Conservation (phyloP, 2,797 vertebrate species). For the Myotis vivesi region DNA sequence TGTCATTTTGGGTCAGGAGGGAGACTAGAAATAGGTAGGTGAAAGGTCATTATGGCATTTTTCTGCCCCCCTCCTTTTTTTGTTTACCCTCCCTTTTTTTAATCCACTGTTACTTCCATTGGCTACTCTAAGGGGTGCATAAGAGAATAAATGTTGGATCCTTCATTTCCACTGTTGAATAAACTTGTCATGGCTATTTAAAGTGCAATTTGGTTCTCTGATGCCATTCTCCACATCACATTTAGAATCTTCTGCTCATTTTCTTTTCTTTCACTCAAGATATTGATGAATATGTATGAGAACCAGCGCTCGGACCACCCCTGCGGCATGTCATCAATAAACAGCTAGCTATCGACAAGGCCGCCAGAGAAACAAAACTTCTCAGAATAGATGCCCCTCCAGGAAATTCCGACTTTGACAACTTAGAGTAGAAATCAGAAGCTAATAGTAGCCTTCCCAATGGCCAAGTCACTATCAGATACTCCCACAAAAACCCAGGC, state of each 20-base stretch:
- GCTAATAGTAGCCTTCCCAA: background rate
- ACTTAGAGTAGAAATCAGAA: conserved; percentile 4
- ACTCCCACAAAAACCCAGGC: background rate
- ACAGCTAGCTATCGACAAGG: background rate
- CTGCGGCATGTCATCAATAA: conserved; percentile 42
- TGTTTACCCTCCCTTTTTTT: background rate
- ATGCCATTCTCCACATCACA: conserved; percentile 7
- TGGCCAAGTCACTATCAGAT: background rate
- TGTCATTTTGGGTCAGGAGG: background rate
- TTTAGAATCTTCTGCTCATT: conserved; percentile 48
- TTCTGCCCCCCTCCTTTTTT: background rate
- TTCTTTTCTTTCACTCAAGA: conserved; percentile 33
- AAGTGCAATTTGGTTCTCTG: conserved; percentile 21
- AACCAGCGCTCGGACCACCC: background rate
- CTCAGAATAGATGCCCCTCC: background rate
- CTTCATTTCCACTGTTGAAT: conserved; percentile 5
- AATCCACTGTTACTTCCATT: background rate
- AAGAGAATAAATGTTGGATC: background rate
- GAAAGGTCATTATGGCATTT: background rate
- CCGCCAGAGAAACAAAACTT: background rate
- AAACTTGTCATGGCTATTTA: background rate
- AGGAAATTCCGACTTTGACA: background rate
- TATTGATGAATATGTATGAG: conserved; percentile 53
- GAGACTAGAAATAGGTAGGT: background rate
- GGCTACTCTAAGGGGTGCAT: background rate